A percentile compares a stretch with the other conserved stretches of the same genome.
Evolutionary conservation across 2,797 vertebrate genomes (phyloP).

Genomic region (Diplodus sargus): DNA sequence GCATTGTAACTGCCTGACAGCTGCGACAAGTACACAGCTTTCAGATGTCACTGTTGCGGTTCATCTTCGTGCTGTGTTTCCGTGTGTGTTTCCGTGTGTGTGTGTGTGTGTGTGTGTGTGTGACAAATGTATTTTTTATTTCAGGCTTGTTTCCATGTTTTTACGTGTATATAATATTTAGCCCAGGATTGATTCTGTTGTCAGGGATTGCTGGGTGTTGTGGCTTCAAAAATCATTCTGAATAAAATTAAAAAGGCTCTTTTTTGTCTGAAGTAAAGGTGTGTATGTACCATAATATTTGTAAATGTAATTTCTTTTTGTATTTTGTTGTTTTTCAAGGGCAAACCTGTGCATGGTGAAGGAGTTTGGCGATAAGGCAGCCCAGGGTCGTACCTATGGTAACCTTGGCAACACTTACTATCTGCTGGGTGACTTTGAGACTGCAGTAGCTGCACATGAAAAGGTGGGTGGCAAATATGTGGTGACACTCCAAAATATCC

Average conservation of each 20-base stretch:
- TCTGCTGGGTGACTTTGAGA: conserved; percentile 94
- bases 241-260: no score
- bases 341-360: conserved; percentile 92
- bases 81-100: no score
- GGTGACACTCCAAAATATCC: background rate
- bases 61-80: background rate
- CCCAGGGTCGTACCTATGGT: conserved; percentile 95
- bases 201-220: background rate
- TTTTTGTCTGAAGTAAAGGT: background rate
- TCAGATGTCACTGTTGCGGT: no score
- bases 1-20: no score
- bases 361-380: conserved; percentile 91
- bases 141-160: no score
- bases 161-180: no score
- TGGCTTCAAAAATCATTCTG: background rate
- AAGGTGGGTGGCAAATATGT: conserved; percentile 83
- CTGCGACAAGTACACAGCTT: no score
- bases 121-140: no score
- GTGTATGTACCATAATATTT: background rate
- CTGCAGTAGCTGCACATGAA: conserved; percentile 92
- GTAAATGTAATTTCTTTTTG: background rate
- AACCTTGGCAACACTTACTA: conserved; percentile 98
- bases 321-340: conserved; percentile 72
- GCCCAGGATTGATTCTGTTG: background rate
- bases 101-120: no score